Percentiles rank a stretch among this genome's conserved stretches.
Evolutionary conservation across 2,113 vertebrate genomes (phyloP).

Genomic region (Myxocyprinus asiaticus): DNA sequence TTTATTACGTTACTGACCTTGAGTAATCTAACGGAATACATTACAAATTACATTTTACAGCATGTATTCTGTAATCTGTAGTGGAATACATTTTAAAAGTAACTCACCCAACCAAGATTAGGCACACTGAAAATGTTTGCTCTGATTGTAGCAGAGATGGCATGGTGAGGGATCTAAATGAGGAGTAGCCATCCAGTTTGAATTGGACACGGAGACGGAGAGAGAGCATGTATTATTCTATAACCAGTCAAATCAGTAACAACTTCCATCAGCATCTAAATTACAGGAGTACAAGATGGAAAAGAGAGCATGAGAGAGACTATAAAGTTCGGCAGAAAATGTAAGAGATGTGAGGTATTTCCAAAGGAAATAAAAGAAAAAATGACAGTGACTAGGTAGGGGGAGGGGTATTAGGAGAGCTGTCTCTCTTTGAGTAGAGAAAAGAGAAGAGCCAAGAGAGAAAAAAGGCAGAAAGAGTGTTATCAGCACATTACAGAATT

Average conservation of each 20-base stretch:
- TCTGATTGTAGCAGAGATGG: constrained; percentile 13
- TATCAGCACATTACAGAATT: constrained; percentile 43
- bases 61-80: too few relatives aligned
- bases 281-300: constrained; percentile 18
- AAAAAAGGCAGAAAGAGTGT: constrained; percentile 23
- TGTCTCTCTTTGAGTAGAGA: constrained; percentile 27
- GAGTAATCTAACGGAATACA: too few relatives aligned
- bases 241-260: constrained; percentile 39
- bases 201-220: background rate
- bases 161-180: constrained; percentile 7
- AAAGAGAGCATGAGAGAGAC: background rate
- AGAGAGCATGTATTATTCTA: constrained; percentile 26
- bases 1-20: too few relatives aligned
- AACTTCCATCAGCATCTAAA: constrained; percentile 36
- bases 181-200: background rate
- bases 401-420: background rate
- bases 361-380: constrained; percentile 30
- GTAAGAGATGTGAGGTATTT: constrained; percentile 34
- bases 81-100: too few relatives aligned
- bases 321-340: constrained; percentile 8
- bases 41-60: too few relatives aligned
- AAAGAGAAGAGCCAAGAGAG: background rate
- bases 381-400: constrained; percentile 7
- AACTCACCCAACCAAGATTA: too few relatives aligned
- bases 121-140: constrained; percentile 11